Percentiles rank a stretch among this genome's conserved stretches.
Conservation (phyloP, 2,113 vertebrate genomes). For the Siphamia tubifer region DNA sequence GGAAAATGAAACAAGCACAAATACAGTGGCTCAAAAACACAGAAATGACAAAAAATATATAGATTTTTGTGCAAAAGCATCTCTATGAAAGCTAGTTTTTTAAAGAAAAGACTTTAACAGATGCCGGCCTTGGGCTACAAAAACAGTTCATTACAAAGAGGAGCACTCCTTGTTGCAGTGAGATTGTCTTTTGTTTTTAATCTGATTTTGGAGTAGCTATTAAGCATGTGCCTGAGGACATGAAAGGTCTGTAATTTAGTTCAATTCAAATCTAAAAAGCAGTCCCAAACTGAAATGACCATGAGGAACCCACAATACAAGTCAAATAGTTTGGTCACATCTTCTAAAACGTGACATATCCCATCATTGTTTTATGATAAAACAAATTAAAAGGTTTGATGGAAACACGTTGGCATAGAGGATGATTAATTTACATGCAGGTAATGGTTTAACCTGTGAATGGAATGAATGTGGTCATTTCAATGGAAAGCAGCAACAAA, state of each 20-base stretch:
- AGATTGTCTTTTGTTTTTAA: slow-evolving; percentile 5
- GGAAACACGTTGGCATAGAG: not conserved
- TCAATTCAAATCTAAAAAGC: not conserved
- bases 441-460: too few species aligned
- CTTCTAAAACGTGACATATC: too few species aligned
- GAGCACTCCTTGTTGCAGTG: not conserved
- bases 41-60: not conserved
- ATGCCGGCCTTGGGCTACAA: not conserved
- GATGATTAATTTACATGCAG: too few species aligned
- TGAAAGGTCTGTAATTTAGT: not conserved
- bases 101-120: not conserved
- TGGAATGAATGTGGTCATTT: slow-evolving; percentile 25
- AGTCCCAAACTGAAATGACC: not conserved
- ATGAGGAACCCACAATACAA: not conserved
- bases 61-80: not conserved
- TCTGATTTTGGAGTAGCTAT: not conserved
- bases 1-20: too few species aligned
- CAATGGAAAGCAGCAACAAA: slow-evolving; percentile 42
- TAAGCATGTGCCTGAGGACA: slow-evolving; percentile 4
- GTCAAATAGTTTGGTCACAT: slow-evolving; percentile 12
- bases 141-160: not conserved
- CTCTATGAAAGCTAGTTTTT: not conserved
- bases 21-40: not conserved
- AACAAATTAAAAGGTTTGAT: too few species aligned
- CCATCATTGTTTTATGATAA: too few species aligned